Percentiles rank a stretch among this genome's conserved stretches.
These are phyloP conservation scores for Theretra japonica DNA, from an alignment of 2,888 invertebrate species.

Conservation along the genomic window DNA sequence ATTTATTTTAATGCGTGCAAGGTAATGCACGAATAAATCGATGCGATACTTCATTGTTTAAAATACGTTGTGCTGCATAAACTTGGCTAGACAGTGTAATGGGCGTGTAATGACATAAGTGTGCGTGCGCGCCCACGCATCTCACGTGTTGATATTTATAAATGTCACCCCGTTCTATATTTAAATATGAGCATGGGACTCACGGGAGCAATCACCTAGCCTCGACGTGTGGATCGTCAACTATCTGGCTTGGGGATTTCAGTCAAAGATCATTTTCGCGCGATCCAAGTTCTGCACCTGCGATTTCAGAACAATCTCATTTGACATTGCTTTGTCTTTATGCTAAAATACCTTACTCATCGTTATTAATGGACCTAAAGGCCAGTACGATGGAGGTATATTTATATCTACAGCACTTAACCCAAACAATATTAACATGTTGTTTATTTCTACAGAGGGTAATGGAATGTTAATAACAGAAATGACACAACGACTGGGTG, in stretches of 20 bases:
- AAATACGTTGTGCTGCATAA: too few relatives aligned
- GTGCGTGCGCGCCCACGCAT: conserved; percentile 46
- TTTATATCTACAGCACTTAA: background rate
- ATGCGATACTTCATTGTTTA: background rate
- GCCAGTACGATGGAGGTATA: background rate
- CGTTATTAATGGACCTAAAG: background rate
- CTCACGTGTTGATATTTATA: conserved; percentile 48
- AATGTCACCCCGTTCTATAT: conserved; percentile 48
- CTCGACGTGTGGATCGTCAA: conserved; percentile 34
- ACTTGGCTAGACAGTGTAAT: background rate
- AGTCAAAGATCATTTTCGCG: conserved; percentile 40
- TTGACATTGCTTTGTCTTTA: background rate
- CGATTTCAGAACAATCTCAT: background rate
- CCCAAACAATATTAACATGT: background rate
- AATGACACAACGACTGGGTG: too few relatives aligned
- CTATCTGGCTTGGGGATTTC: conserved; percentile 39
- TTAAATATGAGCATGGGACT: conserved; percentile 34
- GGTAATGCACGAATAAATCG: background rate
- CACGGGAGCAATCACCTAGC: conserved; percentile 55
- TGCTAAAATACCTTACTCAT: conserved; percentile 6
- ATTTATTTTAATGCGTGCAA: background rate
- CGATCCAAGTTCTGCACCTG: background rate
- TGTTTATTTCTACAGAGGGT: too few relatives aligned
- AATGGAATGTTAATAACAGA: too few relatives aligned
- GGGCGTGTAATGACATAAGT: conserved; percentile 29